Evolutionary conservation across 2,888 invertebrate genomes (phyloP).

Genomic region (Philhelius pedissequus): DNA sequence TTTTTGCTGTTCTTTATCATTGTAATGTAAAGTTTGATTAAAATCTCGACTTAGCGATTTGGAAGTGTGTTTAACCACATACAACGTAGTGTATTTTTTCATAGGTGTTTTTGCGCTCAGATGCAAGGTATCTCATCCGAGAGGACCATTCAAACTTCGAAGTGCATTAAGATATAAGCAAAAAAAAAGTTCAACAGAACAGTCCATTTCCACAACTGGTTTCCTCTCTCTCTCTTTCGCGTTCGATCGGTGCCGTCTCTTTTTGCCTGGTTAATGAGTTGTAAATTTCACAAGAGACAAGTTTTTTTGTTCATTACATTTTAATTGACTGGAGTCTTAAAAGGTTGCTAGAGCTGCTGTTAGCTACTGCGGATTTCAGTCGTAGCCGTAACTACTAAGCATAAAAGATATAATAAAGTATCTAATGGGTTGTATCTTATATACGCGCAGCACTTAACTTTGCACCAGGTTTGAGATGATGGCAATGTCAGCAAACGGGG

Average conservation of each 20-base stretch:
- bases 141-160: slow-evolving; percentile 48
- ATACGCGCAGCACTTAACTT: slow-evolving; percentile 26
- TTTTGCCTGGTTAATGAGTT: slow-evolving; percentile 56
- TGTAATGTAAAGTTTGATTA: too few relatives aligned
- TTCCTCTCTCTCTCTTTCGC: not conserved
- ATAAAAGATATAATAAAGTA: slow-evolving; percentile 32
- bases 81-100: not conserved
- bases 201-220: slow-evolving; percentile 12
- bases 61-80: not conserved
- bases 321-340: slow-evolving; percentile 53
- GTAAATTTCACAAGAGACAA: slow-evolving; percentile 54
- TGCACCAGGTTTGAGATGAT: not conserved
- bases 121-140: slow-evolving; percentile 14
- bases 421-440: slow-evolving; percentile 31
- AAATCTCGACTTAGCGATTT: too few relatives aligned
- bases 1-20: too few relatives aligned
- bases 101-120: not conserved
- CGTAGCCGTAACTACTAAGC: slow-evolving; percentile 12
- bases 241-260: not conserved
- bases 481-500: not conserved
- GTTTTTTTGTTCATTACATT: slow-evolving; percentile 44
- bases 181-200: not conserved
- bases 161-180: slow-evolving; percentile 32
- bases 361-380: not conserved
- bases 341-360: not conserved